Evolutionary conservation across 2,797 vertebrate genomes (phyloP), one percentile per base, ranked within the genome.

Genomic region (Gymnothorax reevesii): DNA sequence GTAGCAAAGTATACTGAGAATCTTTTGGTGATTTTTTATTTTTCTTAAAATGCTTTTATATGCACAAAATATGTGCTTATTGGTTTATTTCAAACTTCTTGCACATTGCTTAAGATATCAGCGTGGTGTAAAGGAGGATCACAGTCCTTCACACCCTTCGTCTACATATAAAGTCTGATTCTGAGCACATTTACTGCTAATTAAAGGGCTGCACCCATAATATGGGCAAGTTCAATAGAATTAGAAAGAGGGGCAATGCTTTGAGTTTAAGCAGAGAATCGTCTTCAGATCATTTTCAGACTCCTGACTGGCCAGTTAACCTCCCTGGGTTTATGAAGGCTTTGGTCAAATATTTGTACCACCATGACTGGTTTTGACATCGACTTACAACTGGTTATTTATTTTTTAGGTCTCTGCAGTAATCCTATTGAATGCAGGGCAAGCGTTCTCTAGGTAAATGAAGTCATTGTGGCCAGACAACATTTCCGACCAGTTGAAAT

Each of bases 111-210:
- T n/a, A 3, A 27, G 25, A 25, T 27, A 27, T 71, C 69, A 71
- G n/a, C 10, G n/a, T 71, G 69, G 33, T 2, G 69, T 8, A 10
- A 13, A 8, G 69, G 8, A 25, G 27, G 7, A 9, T 27, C 12
- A 13, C 27, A 25, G n/a, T 71, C 8, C 69, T 71, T 71, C n/a
- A 33, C 69, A 33, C 69, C 27, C n/a, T 25, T 71, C 27, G 69
- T 71, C 27, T n/a, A 71, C 69, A 71, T 25, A 71, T n/a, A 71
- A 27, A 25, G 69, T 33, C 69, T 71, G 69, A 71, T 71, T 71
- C 69, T 3, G 69, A 71, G 69, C n/a, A 33, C 69, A 33, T 25
- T 4, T 2, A 7, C 69, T 75, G 71, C 2, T 42, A 10, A 75
- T 42, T 33, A 33, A 75, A 75, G 71, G 71, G 71, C 71, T 75